Base-by-base conservation (phyloP, 2,113 vertebrate genomes). In the Talpa occidentalis region DNA sequence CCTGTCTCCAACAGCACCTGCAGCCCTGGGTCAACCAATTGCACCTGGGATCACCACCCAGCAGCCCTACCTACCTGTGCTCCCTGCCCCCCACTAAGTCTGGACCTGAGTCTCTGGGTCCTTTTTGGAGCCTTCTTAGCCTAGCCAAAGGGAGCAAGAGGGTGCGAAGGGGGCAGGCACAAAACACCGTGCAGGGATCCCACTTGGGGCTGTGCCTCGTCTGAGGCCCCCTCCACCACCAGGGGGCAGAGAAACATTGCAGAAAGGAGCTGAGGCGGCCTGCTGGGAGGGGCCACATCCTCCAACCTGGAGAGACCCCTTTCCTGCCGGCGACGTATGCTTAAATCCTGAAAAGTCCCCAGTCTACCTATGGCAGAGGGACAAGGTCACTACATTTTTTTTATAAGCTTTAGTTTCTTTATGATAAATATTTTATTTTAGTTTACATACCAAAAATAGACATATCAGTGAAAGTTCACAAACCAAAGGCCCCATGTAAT, bases 161-260 rank as follows among this genome's bases (percentile, higher is more conserved):
- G n/a, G 22, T 17, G 54, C 54, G 24, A 56, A 56, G 37, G 30
- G 21, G 1, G 37, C 0, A 3, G 15, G 22, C 40, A 17, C 52
- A 10, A 66, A 49, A 11, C n/a, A 52, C 15, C 30, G 10, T 64
- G 30, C 15, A 8, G 35, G 15, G 14, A 3, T 28, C 17, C 40
- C 37, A 0, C 40, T 21, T 5, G 22, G 8, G 24, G 6, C 5
- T 26, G 47, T 44, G 42, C 26, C 19, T 88, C 62, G 0, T 0
- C 77, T 28, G 28, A 78, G 24, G 15, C 62, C 54, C 11, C 37
- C 94, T 62, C 17, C 0, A 52, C 96, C 97, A 90, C 89, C 88
- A 96, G 96, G 79, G 96, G 96, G 94, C 96, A 95, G 95, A 77
- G 74, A 73, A 59, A 37, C 82, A 47, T 44, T 16, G 14, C 49